These are phyloP conservation scores for Takifugu bimaculatus DNA, from an alignment of 2,113 vertebrate species.

Conservation along the genomic window DNA sequence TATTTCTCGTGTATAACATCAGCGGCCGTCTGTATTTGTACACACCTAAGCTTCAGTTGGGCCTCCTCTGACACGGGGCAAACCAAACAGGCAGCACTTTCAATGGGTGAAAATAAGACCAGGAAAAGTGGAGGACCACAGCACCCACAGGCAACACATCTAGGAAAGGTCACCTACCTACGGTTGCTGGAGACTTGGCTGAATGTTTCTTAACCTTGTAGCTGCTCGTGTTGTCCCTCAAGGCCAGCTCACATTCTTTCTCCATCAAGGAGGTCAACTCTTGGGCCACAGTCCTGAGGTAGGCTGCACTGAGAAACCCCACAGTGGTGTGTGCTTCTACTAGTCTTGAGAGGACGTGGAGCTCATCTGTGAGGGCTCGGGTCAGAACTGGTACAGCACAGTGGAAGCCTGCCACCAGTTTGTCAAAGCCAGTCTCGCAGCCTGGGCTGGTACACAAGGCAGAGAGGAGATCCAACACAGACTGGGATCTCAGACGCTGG, in stretches of 20 bases:
- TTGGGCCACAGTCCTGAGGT: conserved; percentile 79
- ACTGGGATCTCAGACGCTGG: conserved; percentile 78
- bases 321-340: conserved; percentile 74
- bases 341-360: conserved; percentile 76
- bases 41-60: too few relatives aligned
- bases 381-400: conserved; percentile 73
- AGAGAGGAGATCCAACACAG: conserved; percentile 71
- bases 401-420: conserved; percentile 71
- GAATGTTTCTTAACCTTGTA: conserved; percentile 79
- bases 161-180: conserved; percentile 53
- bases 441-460: conserved; percentile 66
- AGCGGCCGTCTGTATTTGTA: not conserved
- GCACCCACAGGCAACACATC: not conserved
- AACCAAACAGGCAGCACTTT: not conserved
- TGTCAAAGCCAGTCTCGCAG: conserved; percentile 80
- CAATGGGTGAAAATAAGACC: conserved; percentile 15
- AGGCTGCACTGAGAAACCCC: conserved; percentile 85
- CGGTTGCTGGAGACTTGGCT: conserved; percentile 75
- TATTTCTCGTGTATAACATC: conserved; percentile 18
- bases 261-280: conserved; percentile 82
- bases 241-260: conserved; percentile 80
- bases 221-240: conserved; percentile 79
- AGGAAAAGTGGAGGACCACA: conserved; percentile 4
- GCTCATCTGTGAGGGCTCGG: conserved; percentile 82
- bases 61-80: too few relatives aligned